These are phyloP conservation scores for Mactromeris polynyma DNA, from an alignment of 2,888 invertebrate genomes.

Conservation along the genomic window DNA sequence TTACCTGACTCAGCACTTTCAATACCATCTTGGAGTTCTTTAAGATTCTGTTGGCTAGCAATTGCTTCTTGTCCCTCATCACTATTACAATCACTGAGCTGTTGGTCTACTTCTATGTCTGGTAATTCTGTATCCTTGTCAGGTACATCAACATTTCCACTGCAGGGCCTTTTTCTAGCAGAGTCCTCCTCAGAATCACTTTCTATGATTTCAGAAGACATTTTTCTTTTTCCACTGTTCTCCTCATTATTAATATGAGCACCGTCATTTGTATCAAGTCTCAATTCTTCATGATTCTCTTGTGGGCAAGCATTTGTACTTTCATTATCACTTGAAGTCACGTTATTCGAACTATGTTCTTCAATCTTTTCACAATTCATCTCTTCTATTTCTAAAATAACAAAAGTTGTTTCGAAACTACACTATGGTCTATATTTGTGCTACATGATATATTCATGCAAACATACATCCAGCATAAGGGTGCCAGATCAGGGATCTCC, in stretches of 20 bases:
- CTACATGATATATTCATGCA: too few relatives aligned
- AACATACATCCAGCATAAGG: too few relatives aligned
- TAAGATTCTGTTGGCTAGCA: background rate
- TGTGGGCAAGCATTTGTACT: background rate
- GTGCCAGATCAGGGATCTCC: too few relatives aligned
- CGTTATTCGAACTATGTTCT: background rate
- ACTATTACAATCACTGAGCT: background rate
- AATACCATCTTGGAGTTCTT: slow-evolving; percentile 29
- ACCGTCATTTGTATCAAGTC: background rate
- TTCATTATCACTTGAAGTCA: background rate
- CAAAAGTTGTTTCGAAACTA: too few relatives aligned
- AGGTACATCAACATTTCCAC: background rate
- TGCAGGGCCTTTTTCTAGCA: slow-evolving; percentile 32
- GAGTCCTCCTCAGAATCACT: background rate
- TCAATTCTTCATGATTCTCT: too few relatives aligned
- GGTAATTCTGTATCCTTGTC: background rate
- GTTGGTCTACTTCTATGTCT: background rate
- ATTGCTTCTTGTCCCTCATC: too few relatives aligned
- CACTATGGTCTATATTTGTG: too few relatives aligned
- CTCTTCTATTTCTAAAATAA: too few relatives aligned
- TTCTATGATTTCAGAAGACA: background rate
- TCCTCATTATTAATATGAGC: background rate
- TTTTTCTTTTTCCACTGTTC: slow-evolving; percentile 12
- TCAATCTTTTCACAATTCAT: too few relatives aligned
- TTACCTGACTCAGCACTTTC: too few relatives aligned